phyloP scores from a whole-genome alignment of 2,113 vertebrate species.

The Percopsis transmontana region DNA sequence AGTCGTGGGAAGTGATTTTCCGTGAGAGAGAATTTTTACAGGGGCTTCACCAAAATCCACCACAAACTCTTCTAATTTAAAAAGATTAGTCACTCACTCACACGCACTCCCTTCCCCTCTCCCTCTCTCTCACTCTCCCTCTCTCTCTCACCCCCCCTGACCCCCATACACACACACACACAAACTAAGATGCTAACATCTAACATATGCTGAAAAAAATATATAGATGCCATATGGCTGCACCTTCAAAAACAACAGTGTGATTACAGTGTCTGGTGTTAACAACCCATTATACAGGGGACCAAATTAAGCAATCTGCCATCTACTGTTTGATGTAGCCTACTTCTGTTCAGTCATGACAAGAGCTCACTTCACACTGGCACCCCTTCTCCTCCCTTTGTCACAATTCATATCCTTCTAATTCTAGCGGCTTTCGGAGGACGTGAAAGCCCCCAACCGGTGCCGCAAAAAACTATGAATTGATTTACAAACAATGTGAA shows the following conservation, averaged over 20 bases:
- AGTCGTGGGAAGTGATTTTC: conserved; percentile 75
- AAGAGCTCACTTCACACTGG: conserved; percentile 1
- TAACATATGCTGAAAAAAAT: conserved; percentile 50
- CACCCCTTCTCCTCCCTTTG: neutral
- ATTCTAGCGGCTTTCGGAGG: conserved; percentile 24
- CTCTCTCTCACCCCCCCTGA: neutral
- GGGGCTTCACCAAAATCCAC: conserved; percentile 68
- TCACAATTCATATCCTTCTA: conserved; percentile 14
- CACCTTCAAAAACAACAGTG: conserved; percentile 15
- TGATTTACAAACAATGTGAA: conserved; percentile 66
- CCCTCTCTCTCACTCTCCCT: neutral
- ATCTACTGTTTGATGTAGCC: neutral
- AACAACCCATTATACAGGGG: conserved; percentile 10
- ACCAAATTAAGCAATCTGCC: conserved; percentile 8
- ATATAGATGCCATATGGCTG: conserved; percentile 19
- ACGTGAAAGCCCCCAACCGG: conserved; percentile 46
- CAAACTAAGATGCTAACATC: conserved; percentile 51
- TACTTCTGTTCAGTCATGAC: conserved; percentile 17
- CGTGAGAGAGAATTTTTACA: conserved; percentile 75
- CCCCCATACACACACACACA: conserved; percentile 1
- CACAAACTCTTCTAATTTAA: conserved; percentile 72
- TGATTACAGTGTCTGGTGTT: conserved; percentile 15
- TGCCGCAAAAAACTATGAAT: conserved; percentile 57
- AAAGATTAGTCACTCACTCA: conserved; percentile 59
- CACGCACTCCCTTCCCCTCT: conserved; percentile 4